phyloP scores from a whole-genome alignment of 2,888 invertebrate genomes.

The Zelleria hepariella region DNA sequence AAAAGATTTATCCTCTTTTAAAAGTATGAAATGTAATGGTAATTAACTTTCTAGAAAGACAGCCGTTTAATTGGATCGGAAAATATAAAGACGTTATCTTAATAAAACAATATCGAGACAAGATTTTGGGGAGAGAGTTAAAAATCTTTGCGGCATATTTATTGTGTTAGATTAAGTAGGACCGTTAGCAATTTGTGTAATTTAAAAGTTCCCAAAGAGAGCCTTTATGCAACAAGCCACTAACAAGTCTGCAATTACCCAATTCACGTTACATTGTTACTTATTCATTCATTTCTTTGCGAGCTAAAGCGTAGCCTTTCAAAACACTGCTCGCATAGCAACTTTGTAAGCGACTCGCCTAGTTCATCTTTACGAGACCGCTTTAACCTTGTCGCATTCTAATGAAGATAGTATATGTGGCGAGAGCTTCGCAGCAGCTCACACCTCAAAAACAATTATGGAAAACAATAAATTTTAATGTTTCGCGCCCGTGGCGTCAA shows the following conservation, averaged over 20 bases:
- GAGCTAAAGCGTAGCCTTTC: neutral
- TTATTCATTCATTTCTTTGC: neutral
- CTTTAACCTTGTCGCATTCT: constrained; percentile 16
- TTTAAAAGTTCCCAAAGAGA: neutral
- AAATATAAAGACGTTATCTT: constrained; percentile 17
- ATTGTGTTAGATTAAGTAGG: neutral
- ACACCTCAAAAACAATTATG: constrained; percentile 64
- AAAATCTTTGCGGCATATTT: neutral
- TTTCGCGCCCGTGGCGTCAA: constrained; percentile 61
- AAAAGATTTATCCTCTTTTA: neutral
- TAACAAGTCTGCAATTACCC: neutral
- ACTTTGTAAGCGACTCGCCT: neutral
- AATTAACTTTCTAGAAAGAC: constrained; percentile 29
- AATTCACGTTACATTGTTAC: neutral
- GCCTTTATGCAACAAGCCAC: neutral
- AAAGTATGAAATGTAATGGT: constrained; percentile 7
- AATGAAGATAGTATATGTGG: constrained; percentile 40
- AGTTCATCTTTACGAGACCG: neutral
- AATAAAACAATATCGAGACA: neutral
- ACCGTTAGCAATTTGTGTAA: neutral
- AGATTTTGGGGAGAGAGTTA: neutral
- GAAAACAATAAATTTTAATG: constrained; percentile 60
- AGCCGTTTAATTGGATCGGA: constrained; percentile 28
- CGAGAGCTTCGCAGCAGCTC: constrained; percentile 30
- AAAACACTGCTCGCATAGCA: neutral